Evolutionary conservation across 2,113 vertebrate genomes (phyloP).

Genomic region (Solea solea): DNA sequence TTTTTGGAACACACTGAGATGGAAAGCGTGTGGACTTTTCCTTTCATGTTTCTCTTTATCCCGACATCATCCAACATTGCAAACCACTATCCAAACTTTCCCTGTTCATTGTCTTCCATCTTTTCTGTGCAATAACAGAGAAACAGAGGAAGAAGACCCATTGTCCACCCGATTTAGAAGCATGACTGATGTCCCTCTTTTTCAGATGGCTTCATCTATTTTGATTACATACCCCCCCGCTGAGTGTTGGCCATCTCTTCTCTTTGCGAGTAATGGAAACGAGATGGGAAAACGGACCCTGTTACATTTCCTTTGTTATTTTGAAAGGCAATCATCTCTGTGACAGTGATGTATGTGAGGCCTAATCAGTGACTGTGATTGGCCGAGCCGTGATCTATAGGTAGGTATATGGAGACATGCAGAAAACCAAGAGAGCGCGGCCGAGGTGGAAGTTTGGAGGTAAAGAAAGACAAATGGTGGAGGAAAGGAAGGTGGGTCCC

Average conservation of each 20-base stretch:
- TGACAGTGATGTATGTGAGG: slow-evolving; percentile 11
- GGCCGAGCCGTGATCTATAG: not conserved
- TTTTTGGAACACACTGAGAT: not conserved
- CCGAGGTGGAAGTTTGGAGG: slow-evolving; percentile 12
- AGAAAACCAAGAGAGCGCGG: not conserved
- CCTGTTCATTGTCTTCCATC: slow-evolving; percentile 1
- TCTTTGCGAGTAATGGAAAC: slow-evolving; percentile 39
- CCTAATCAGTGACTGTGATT: not conserved
- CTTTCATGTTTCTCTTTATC: not conserved
- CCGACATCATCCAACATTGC: not conserved
- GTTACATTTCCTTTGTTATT: slow-evolving; percentile 48
- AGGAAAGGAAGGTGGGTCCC: slow-evolving; percentile 21
- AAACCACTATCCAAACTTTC: not conserved
- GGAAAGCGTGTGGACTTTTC: not conserved
- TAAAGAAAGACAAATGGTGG: slow-evolving; percentile 1
- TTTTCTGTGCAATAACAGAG: not conserved
- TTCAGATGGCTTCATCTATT: slow-evolving; percentile 53
- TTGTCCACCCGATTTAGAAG: not conserved
- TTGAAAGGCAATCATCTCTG: slow-evolving; percentile 40
- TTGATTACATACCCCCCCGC: slow-evolving; percentile 49
- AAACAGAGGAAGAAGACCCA: not conserved
- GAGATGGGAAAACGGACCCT: slow-evolving; percentile 16
- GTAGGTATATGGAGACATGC: not conserved
- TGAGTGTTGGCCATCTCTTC: slow-evolving; percentile 43
- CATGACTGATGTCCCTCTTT: slow-evolving; percentile 34